Evolutionary conservation across 35 echinoderm and acorn worm genomes (phyloP), one percentile per base, ranked within the genome.

Genomic region (Heliocidaris tuberculata): DNA sequence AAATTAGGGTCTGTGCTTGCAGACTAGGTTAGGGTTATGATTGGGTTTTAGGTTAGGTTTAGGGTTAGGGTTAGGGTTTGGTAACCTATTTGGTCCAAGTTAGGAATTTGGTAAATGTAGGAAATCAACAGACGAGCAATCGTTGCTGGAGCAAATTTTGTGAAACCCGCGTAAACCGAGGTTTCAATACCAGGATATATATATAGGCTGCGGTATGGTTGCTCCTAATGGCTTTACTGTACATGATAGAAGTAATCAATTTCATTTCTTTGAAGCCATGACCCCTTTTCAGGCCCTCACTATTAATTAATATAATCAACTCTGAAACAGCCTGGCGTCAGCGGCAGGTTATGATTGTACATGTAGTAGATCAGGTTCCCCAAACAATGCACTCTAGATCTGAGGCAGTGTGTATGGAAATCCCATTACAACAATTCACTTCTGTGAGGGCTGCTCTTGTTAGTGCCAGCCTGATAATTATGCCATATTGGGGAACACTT

Each of bases 351-450:
- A 78, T n/a, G 35, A n/a, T n/a, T n/a, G n/a, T n/a, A n/a, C 35
- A 1, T 42, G 52, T 8, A 27, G 27, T 21, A 78, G 65, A 78
- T 78, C 65, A 78, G 65, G 19, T 78, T 27, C 65, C 65, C 19
- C 2, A 78, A 10, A 56, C 65, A 78, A 78, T 78, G 65, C 65
- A 78, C 65, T 78, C 17, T n/a, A n/a, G n/a, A n/a, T n/a, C n/a
- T 78, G 52, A 56, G 15, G 65, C 65, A 24, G 15, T 78, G 65
- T 19, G 65, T n/a, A 78, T 78, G 65, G 65, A 78, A 78, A 78
- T 78, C 65, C 65, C 65, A 78, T 78, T 78, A 78, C 27, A 78
- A 78, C 65, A 78, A 78, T 78, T 71, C 61, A 71, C 61, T 71
- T 78, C 65, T 78, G 65, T 78, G 65, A 78, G 65, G 65, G 65